Evolutionary conservation across 1,140 invertebrate genomes (phyloP).

Genomic region (Antheraea mylitta): DNA sequence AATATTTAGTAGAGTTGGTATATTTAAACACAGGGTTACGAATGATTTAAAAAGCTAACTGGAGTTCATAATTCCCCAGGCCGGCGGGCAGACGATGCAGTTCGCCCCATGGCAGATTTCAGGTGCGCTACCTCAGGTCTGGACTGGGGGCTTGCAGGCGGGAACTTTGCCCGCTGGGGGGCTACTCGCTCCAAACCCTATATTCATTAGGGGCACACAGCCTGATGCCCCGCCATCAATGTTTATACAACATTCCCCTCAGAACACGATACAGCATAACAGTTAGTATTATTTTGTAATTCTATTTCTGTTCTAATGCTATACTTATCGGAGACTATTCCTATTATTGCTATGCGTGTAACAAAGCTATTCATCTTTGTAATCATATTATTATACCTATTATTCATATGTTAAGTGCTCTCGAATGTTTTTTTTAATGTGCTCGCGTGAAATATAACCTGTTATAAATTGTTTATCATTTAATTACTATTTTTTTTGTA

Average conservation of each 20-base stretch:
- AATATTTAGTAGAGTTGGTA: too few species aligned
- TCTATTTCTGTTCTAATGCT: background rate
- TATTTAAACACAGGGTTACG: too few species aligned
- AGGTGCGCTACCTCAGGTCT: constrained; percentile 83
- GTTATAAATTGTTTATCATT: background rate
- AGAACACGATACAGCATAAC: constrained; percentile 69
- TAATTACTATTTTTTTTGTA: constrained; percentile 19
- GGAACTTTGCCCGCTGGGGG: constrained; percentile 58
- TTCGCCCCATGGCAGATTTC: constrained; percentile 81
- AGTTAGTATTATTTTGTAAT: constrained; percentile 44
- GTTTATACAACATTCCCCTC: constrained; percentile 93
- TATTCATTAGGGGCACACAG: constrained; percentile 89
- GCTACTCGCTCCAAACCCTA: constrained; percentile 85
- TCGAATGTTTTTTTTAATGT: background rate
- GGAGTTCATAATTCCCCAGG: constrained; percentile 42
- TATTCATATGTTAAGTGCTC: too few species aligned
- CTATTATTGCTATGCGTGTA: background rate
- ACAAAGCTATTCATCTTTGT: too few species aligned
- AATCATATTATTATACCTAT: too few species aligned
- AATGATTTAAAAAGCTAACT: too few species aligned
- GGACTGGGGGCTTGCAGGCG: constrained; percentile 85
- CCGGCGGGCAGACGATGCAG: constrained; percentile 81
- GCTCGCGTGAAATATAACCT: background rate
- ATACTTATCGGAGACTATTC: background rate
- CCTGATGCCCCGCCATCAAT: constrained; percentile 85